Conservation (phyloP, 2,888 invertebrate species). For the Metellina segmentata region DNA sequence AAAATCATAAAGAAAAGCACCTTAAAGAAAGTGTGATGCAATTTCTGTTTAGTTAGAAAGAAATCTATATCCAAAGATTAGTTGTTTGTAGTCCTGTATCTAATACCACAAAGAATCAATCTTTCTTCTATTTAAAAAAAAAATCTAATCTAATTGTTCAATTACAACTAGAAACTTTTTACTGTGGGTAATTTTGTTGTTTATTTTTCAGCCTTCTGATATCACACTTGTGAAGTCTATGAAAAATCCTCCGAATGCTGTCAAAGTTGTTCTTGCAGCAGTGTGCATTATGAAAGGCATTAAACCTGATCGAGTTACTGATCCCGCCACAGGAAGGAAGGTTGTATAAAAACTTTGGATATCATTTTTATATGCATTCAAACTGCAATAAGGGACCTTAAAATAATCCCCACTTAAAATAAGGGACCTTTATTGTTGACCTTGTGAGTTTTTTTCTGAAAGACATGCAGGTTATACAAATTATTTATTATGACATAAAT, state of each 20-base stretch:
- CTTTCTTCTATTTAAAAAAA: too few relatives aligned
- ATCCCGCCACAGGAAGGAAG: constrained; percentile 83
- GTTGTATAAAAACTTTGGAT: constrained; percentile 4
- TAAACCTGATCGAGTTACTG: constrained; percentile 94
- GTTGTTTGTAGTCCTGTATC: too few relatives aligned
- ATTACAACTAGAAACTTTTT: background rate
- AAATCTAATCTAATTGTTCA: too few relatives aligned
- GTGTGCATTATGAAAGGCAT: constrained; percentile 95
- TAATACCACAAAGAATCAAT: too few relatives aligned
- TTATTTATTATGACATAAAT: background rate
- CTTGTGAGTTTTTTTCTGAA: too few relatives aligned
- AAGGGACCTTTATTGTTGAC: too few relatives aligned
- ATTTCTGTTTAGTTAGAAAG: too few relatives aligned
- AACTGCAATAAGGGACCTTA: background rate
- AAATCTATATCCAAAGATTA: too few relatives aligned
- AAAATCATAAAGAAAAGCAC: too few relatives aligned
- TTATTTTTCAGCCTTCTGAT: constrained; percentile 86
- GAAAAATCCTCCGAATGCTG: constrained; percentile 97
- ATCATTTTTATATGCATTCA: background rate
- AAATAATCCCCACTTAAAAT: too few relatives aligned
- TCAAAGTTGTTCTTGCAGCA: constrained; percentile 95
- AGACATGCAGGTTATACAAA: too few relatives aligned
- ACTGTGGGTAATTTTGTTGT: background rate
- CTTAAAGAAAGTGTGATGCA: too few relatives aligned
- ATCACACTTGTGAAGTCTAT: constrained; percentile 97